Percentiles rank a stretch among this genome's conserved stretches.
Evolutionary conservation across 2,113 vertebrate genomes (phyloP).

Genomic region (Dicerorhinus sumatrensis): DNA sequence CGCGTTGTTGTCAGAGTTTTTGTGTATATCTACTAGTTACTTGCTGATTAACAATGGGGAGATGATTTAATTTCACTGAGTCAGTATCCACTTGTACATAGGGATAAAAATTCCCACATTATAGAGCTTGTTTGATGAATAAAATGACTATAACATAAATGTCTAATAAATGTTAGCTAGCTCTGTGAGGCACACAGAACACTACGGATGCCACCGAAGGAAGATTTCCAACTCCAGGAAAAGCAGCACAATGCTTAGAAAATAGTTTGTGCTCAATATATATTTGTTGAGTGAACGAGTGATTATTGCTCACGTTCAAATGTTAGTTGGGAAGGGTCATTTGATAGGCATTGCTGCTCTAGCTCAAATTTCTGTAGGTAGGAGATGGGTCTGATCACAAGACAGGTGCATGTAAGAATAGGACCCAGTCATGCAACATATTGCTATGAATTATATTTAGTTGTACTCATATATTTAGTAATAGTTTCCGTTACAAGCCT

Average conservation of each 20-base stretch:
- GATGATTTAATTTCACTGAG: not conserved
- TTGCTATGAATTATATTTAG: not conserved
- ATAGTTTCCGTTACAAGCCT: not conserved
- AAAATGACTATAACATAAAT: not conserved
- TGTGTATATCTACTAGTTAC: not conserved
- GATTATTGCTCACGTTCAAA: not conserved
- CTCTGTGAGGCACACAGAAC: not conserved
- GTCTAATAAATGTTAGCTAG: not conserved
- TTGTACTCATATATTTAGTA: not conserved
- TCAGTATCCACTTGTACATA: not conserved
- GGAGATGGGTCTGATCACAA: not conserved
- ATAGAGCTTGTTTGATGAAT: not conserved
- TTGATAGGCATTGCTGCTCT: not conserved
- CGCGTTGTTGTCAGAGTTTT: not conserved
- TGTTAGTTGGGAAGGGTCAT: not conserved
- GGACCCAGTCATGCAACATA: not conserved
- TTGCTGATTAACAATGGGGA: not conserved
- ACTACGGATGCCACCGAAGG: not conserved
- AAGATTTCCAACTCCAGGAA: not conserved
- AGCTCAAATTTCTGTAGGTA: not conserved
- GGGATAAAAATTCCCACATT: not conserved
- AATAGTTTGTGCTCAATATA: fast-evolving
- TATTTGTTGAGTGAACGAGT: not conserved
- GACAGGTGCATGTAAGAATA: not conserved
- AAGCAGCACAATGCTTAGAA: not conserved